Conservation (phyloP, 1,140 invertebrate species). For the Caerostris extrusa region DNA sequence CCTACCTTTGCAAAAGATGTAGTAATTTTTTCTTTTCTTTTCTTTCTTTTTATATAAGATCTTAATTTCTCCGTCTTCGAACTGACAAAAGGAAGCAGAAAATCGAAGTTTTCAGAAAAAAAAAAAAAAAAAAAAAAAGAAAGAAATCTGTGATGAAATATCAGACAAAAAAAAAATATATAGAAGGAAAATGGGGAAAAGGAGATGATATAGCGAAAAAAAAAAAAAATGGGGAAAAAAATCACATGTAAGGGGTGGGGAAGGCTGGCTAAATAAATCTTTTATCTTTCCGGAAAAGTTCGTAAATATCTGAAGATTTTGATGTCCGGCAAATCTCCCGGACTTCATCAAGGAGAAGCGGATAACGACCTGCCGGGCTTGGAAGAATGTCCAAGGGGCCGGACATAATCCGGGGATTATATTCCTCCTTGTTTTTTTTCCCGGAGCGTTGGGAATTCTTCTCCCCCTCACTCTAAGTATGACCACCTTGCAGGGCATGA, state of each 20-base stretch:
- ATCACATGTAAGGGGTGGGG: not conserved
- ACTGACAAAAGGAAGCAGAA: not conserved
- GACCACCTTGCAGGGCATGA: slow-evolving; percentile 26
- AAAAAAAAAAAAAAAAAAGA: not conserved
- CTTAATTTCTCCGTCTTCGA: slow-evolving; percentile 39
- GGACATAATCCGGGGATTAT: slow-evolving; percentile 77
- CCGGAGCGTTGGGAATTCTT: slow-evolving; percentile 53
- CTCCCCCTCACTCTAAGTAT: not conserved
- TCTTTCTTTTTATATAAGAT: not conserved
- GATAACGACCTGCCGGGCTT: slow-evolving; percentile 72
- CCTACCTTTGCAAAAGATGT: not conserved
- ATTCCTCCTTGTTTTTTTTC: slow-evolving; percentile 75
- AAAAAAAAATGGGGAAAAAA: slow-evolving; percentile 17
- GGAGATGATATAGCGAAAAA: slow-evolving; percentile 23
- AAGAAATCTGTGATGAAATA: slow-evolving; percentile 63
- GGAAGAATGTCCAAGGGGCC: slow-evolving; percentile 72
- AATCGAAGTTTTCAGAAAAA: not conserved
- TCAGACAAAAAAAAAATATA: slow-evolving; percentile 30
- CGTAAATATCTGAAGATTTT: slow-evolving; percentile 78
- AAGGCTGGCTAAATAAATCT: slow-evolving; percentile 67
- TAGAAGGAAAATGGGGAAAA: not conserved
- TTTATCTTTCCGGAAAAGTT: slow-evolving; percentile 74
- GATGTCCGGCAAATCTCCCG: slow-evolving; percentile 75
- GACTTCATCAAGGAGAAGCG: slow-evolving; percentile 74
- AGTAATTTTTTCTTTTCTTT: slow-evolving; percentile 8